These are phyloP conservation scores for Cephalotes varians DNA, from an alignment of 2,888 invertebrate genomes.

Conservation along the genomic window DNA sequence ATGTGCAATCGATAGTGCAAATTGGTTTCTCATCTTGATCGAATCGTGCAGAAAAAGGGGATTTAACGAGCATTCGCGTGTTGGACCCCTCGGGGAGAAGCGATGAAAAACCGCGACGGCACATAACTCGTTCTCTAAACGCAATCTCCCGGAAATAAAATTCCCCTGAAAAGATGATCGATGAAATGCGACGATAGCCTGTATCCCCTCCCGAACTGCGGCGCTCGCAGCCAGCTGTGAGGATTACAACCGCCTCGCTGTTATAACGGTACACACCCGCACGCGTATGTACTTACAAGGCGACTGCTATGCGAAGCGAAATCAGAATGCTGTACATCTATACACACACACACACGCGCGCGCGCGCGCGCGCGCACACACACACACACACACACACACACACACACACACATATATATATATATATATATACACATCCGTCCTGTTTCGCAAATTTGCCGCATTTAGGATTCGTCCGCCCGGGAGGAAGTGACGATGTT, in stretches of 20 bases:
- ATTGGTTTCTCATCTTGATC: slow-evolving; percentile 30
- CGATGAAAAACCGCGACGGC: slow-evolving; percentile 44
- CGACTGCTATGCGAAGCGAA: slow-evolving; percentile 60
- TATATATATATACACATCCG: background rate
- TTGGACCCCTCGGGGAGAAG: slow-evolving; percentile 2
- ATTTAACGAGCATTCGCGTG: slow-evolving; percentile 50
- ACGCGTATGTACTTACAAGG: slow-evolving; percentile 63
- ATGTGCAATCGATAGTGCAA: background rate
- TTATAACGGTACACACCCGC: slow-evolving; percentile 72
- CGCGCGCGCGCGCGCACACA: too few relatives aligned
- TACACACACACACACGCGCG: too few relatives aligned
- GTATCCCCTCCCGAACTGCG: background rate
- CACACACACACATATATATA: background rate
- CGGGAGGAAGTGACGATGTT: slow-evolving; percentile 64
- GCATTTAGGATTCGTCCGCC: slow-evolving; percentile 11
- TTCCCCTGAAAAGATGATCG: slow-evolving; percentile 64
- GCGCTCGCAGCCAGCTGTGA: slow-evolving; percentile 69
- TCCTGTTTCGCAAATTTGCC: slow-evolving; percentile 26
- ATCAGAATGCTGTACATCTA: slow-evolving; percentile 68
- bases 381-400: too few relatives aligned
- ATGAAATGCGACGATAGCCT: slow-evolving; percentile 65
- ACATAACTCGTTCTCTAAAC: slow-evolving; percentile 62
- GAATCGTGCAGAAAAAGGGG: slow-evolving; percentile 16
- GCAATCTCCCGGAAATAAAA: slow-evolving; percentile 61
- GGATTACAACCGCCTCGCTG: slow-evolving; percentile 69